Evolutionary conservation across 2,797 vertebrate genomes (phyloP).

Genomic region (Microctenopoma stevenorrisi): DNA sequence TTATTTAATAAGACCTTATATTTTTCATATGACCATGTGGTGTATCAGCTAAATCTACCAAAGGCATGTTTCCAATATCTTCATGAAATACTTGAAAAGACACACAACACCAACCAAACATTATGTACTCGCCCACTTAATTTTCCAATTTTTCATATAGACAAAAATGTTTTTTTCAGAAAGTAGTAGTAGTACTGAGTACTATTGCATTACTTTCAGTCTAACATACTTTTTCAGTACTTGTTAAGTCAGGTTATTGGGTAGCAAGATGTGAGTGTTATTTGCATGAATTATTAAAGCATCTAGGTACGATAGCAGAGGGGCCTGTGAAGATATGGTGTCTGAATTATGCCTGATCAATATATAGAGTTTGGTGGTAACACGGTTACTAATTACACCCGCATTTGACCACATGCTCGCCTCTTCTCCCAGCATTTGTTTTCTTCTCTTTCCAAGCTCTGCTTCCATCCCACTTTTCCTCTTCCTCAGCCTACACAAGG

Average conservation of each 20-base stretch:
- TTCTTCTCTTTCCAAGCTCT: slow-evolving; percentile 50
- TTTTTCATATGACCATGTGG: neutral
- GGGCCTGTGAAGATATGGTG: slow-evolving; percentile 52
- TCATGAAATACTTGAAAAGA: slow-evolving; percentile 9
- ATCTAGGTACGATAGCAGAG: slow-evolving; percentile 38
- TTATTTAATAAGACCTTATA: neutral
- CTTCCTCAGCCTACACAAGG: slow-evolving; percentile 62
- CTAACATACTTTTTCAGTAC: slow-evolving; percentile 18
- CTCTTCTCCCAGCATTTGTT: slow-evolving; percentile 67
- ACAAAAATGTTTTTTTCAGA: slow-evolving; percentile 17
- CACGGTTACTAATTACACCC: slow-evolving; percentile 74
- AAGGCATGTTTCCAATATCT: slow-evolving; percentile 1
- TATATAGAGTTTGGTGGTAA: slow-evolving; percentile 71
- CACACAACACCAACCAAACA: slow-evolving; percentile 2
- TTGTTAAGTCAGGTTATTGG: slow-evolving; percentile 11
- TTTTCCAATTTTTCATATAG: slow-evolving; percentile 10
- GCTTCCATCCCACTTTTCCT: slow-evolving; percentile 64
- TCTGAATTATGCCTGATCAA: slow-evolving; percentile 76
- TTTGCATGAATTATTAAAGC: slow-evolving; percentile 70
- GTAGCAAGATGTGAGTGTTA: slow-evolving; percentile 37
- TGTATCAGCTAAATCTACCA: slow-evolving; percentile 6
- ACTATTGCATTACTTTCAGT: slow-evolving; percentile 23
- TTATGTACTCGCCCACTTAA: fast-evolving
- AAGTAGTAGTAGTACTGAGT: slow-evolving; percentile 6
- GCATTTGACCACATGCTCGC: slow-evolving; percentile 69